Conservation (phyloP, 2,113 vertebrate genomes). For the Muntiacus reevesi region DNA sequence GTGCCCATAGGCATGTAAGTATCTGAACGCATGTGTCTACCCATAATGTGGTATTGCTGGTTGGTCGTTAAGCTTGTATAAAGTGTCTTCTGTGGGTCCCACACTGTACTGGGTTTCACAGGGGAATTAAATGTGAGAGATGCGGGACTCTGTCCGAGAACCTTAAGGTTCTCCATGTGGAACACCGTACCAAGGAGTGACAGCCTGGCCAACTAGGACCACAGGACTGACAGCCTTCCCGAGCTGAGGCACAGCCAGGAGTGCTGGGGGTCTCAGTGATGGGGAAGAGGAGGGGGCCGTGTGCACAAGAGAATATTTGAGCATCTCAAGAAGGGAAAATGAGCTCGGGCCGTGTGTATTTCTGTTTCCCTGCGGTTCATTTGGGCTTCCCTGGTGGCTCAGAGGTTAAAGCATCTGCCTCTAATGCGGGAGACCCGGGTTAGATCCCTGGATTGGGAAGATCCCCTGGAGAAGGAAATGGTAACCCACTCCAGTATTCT, state of each 20-base stretch:
- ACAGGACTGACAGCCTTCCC: neutral
- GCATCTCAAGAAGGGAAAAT: neutral
- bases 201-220: neutral
- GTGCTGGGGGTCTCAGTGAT: neutral
- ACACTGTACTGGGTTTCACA: neutral
- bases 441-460: too few relatives aligned
- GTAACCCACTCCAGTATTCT: too few relatives aligned
- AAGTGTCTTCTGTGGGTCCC: neutral
- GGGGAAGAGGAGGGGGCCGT: too few relatives aligned
- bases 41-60: neutral
- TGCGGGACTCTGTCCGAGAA: neutral
- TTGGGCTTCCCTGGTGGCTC: too few relatives aligned
- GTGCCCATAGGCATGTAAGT: too few relatives aligned
- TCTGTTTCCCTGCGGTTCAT: neutral
- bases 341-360: neutral
- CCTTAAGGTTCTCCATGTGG: neutral
- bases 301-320: neutral
- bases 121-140: neutral
- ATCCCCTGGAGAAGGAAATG: too few relatives aligned
- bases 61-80: neutral
- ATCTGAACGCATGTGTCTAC: neutral
- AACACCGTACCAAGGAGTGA: neutral
- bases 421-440: too few relatives aligned
- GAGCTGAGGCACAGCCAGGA: too few relatives aligned
- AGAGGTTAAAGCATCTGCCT: too few relatives aligned